Conservation (phyloP, 2,113 vertebrate genomes). For the Crotalus helleri region DNA sequence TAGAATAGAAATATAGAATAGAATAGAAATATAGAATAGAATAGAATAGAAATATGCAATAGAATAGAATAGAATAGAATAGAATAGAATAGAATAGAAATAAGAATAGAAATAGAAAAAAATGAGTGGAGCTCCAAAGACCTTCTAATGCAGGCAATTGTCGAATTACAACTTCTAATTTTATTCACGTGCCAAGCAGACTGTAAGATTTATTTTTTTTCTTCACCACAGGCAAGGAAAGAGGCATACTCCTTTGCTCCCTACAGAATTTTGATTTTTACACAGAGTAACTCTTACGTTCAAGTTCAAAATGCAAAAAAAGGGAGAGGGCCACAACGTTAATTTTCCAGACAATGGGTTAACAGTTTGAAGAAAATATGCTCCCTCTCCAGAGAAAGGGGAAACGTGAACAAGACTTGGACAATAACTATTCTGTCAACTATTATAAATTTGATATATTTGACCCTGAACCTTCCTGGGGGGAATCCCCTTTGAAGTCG, state of each 20-base stretch:
- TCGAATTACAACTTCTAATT: conserved; percentile 19
- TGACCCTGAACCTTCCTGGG: neutral
- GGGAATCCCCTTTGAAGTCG: conserved; percentile 9
- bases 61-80: too few relatives aligned
- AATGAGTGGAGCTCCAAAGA: too few relatives aligned
- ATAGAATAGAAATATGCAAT: too few relatives aligned
- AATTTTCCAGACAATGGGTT: neutral
- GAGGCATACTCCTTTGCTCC: neutral
- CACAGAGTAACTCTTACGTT: neutral
- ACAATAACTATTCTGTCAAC: neutral
- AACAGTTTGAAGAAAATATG: neutral
- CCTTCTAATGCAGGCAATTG: too few relatives aligned
- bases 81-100: too few relatives aligned
- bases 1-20: too few relatives aligned
- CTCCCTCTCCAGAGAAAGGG: neutral
- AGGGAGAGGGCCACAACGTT: neutral
- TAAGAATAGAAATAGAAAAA: too few relatives aligned
- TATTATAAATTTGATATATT: neutral
- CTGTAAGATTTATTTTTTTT: conserved; percentile 24
- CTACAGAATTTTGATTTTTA: neutral
- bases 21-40: too few relatives aligned
- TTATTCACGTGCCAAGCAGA: neutral
- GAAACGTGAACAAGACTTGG: neutral
- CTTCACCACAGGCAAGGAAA: neutral
- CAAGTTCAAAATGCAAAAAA: neutral